Base-by-base conservation (phyloP, 2,888 invertebrate species). In the Dasysyrphus albostriatus region DNA sequence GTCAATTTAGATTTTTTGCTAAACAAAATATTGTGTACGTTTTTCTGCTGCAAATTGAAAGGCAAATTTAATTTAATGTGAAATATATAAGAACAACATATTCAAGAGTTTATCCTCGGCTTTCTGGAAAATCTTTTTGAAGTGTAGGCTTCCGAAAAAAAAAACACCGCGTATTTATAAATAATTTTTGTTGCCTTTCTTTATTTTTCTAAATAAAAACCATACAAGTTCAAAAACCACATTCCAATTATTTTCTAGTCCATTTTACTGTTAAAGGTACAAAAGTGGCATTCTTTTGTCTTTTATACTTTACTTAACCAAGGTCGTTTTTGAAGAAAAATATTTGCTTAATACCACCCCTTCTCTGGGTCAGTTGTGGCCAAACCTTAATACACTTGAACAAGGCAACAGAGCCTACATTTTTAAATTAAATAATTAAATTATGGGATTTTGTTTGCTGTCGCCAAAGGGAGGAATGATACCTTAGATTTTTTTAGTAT, bases 221-320 rank as follows among this genome's bases (percentile, higher is more conserved):
- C 85, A 74, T 85, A 85, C 73, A 85, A 85, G 82, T 85, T 82
- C 44, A 44, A 24, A 74, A 77, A 74, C 77, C 73, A 74, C 85
- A 85, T 85, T 76, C 73, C 81, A 73, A 32, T 7, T 32, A 14
- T 10, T 59, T 85, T 81, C 61, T 82, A 85, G 73, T 70, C 77
- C 82, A 85, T 61, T 85, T 81, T 69, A 73, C 58, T 37, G 9
- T 61, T 77, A 82, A 34, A 51, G 14, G 3, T 6, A 14, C 14
- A 54, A 67, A 34, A 34, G 10, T 47, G 29, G 0, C 1, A 61
- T 73, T 70, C 77, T 59, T 72, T 51, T 80, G 75, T 54, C 75
- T 54, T 44, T 42, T 63, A 3, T 37, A 19, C 8, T 39, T 39
- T 44, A 70, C 54, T 78, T 78, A 81, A 78, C 82, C 85, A 85